These are phyloP conservation scores for Cheirogaleus medius DNA, from an alignment of 2,113 vertebrate genomes.

Conservation along the genomic window DNA sequence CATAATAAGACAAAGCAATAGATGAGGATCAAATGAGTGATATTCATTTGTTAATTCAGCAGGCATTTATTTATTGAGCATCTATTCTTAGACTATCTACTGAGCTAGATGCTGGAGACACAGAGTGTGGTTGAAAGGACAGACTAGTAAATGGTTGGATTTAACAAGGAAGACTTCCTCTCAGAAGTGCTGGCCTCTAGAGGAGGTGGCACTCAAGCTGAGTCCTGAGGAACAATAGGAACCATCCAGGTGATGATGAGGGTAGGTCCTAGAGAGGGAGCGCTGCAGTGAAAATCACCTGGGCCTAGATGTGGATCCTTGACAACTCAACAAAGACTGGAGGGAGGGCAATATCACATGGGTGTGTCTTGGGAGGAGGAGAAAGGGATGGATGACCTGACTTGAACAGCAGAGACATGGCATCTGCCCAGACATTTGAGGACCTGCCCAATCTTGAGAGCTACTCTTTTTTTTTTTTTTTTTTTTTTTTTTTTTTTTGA, in stretches of 20 bases:
- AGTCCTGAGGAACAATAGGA: background rate
- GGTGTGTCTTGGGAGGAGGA: background rate
- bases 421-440: background rate
- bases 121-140: background rate
- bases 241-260: too few relatives aligned
- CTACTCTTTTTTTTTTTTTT: background rate
- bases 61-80: background rate
- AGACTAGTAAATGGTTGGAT: background rate
- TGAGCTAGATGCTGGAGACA: background rate
- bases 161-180: background rate
- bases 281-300: background rate
- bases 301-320: background rate
- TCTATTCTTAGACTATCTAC: background rate
- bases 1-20: background rate
- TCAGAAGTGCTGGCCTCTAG: background rate
- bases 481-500: too few relatives aligned
- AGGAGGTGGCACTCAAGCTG: background rate
- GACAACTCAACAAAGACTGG: background rate
- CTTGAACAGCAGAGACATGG: background rate
- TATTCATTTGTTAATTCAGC: background rate
- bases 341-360: background rate
- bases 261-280: background rate
- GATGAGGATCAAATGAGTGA: background rate
- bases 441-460: background rate
- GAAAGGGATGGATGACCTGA: background rate